Evolutionary conservation across 1,140 invertebrate species (phyloP), one percentile per base, ranked within the genome.

Genomic region (Lordiphosa clarofinis): DNA sequence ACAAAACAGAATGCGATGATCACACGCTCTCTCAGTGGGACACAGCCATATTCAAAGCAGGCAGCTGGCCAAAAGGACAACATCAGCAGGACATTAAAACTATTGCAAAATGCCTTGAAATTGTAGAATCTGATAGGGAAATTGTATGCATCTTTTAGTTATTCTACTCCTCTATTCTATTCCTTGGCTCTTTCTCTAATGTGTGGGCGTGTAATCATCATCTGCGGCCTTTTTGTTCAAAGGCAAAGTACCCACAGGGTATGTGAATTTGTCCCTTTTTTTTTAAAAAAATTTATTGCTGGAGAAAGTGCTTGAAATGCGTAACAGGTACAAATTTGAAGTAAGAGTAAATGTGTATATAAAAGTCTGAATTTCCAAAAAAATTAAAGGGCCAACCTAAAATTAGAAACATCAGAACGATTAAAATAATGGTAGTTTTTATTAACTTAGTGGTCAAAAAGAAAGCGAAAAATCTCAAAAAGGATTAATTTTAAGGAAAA

Each of bases 61-160:
- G 70, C 60, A 61, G 63, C 66, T 47, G 71, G 55, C 42, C 21
- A 60, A 81, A 74, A 54, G 44, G 46, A 70, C 50, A 56, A 33
- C 56, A 68, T 33, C 62, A 49, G 40, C 68, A 56, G 69, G 67
- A 71, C 66, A 64, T 54, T 82, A 60, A 73, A 70, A 82, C 73
- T 84, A 52, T 63, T 57, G 63, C 72, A 65, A 78, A 70, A 78
- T 63, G 68, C 68, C 73, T 62, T 82, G 78, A 84, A 84, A 84
- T 86, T 49, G 44, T 55, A 48, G 38, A n/a, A 82, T 69, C 63
- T 63, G 66, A 69, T 70, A 63, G 46, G 58, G 67, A 71, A 63
- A 71, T 71, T 52, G 44, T 47, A 46, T 61, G 42, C 52, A 28
- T 37, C 9, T 36, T 24, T 38, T 28, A 37, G 8, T 65, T 52